Conservation (phyloP, 2,888 invertebrate species). For the Cantharis flavilabris region DNA sequence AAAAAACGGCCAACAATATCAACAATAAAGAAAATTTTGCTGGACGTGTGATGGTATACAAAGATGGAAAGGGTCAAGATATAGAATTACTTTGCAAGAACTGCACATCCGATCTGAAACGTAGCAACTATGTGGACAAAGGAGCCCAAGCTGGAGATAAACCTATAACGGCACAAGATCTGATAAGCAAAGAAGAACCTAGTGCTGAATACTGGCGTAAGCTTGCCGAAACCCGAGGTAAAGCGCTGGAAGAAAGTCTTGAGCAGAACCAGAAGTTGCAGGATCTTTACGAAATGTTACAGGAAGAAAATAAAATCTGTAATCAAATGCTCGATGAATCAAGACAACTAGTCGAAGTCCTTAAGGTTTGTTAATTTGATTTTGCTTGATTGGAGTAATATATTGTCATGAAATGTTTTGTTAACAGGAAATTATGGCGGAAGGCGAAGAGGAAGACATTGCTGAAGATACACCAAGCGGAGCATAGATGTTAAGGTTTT, state of each 20-base stretch:
- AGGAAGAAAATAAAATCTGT: conserved; percentile 68
- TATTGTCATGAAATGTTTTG: not conserved
- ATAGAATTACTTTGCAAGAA: conserved; percentile 41
- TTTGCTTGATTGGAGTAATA: not conserved
- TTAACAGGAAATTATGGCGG: conserved; percentile 39
- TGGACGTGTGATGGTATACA: conserved; percentile 60
- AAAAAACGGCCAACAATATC: conserved; percentile 71
- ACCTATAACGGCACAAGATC: conserved; percentile 68
- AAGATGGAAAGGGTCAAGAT: conserved; percentile 38
- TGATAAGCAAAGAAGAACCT: conserved; percentile 66
- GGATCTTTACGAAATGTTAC: conserved; percentile 54
- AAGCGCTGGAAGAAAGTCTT: conserved; percentile 72
- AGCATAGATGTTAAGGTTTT: not conserved
- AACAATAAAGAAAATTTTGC: conserved; percentile 77
- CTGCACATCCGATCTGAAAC: conserved; percentile 53
- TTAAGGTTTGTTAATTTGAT: conserved; percentile 61
- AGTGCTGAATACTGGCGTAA: conserved; percentile 78
- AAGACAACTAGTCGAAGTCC: conserved; percentile 72
- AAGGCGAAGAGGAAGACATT: not conserved
- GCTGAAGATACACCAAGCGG: not conserved
- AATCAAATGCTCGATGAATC: conserved; percentile 78
- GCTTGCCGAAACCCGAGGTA: conserved; percentile 73
- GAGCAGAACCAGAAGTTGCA: conserved; percentile 70
- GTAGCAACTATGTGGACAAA: conserved; percentile 61
- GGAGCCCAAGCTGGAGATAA: conserved; percentile 65